Base-by-base conservation (phyloP, 2,888 invertebrate genomes). In the Pyrrhosoma nymphula region DNA sequence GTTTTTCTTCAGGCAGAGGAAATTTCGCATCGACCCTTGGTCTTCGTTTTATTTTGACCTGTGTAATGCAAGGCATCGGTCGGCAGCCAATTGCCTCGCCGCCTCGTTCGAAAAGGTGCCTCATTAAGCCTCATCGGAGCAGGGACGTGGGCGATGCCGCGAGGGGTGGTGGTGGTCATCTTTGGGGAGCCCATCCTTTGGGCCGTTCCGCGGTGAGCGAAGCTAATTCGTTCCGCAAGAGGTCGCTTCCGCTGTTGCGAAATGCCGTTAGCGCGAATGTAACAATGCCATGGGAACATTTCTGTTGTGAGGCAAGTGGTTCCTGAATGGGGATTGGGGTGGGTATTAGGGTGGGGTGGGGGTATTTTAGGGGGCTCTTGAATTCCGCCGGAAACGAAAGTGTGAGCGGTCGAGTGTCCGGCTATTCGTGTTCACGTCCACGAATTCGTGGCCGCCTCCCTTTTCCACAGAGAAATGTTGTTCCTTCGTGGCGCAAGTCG, bases 211-310 rank as follows among this genome's bases (percentile, higher is more conserved):
- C 2, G 23, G 26, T 26, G 69, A 10, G 69, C n/a, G 69, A 69
- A 26, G 69, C 2, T n/a, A 35, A 82, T 82, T 82, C 16, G 82
- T 82, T 82, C 82, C 82, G 35, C 82, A 12, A 82, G 30, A 82
- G 35, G 2, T 14, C 82, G 3, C 35, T 35, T 82, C 82, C 35
- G 4, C 14, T 35, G 82, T 82, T 82, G 30, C 82, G 82, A 82
- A 82, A 82, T 35, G 82, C 82, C 82, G 82, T 82, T 82, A 82
- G 26, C 69, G 69, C 69, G 69, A 26, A 82, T 82, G 82, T 30
- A 16, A 35, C 30, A 82, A 82, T 82, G 82, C 35, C 30, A 82
- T 82, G 82, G 82, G 82, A 82, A 82, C 35, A 14, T 35, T 82
- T 82, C n/a, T 35, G 82, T 82, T 14, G 35, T 82, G 30, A 4